Percentiles rank a stretch among this genome's conserved stretches.
Conservation (phyloP, 1,140 invertebrate genomes). For the Propsilocerus akamusi region DNA sequence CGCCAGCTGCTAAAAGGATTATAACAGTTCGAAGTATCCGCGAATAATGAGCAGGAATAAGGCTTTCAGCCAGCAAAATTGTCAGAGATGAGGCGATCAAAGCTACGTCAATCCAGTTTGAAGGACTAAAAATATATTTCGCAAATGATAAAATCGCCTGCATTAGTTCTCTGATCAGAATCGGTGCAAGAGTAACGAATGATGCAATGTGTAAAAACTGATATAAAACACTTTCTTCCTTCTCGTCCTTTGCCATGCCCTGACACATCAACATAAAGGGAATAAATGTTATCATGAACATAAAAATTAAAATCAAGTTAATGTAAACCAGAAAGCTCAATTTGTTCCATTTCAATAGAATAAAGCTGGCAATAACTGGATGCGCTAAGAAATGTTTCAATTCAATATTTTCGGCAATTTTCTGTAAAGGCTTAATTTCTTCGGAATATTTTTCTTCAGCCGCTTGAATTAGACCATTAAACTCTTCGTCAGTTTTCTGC, state of each 20-base stretch:
- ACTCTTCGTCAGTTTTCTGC: too few species aligned
- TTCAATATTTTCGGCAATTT: conserved; percentile 41
- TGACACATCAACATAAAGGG: neutral
- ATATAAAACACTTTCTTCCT: too few species aligned
- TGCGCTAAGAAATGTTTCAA: conserved; percentile 51
- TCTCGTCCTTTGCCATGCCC: too few species aligned
- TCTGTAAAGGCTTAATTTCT: conserved; percentile 36
- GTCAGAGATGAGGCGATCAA: conserved; percentile 41
- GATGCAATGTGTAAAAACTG: too few species aligned
- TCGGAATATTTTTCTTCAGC: conserved; percentile 34
- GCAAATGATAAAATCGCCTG: conserved; percentile 42
- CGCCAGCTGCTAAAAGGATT: conserved; percentile 46
- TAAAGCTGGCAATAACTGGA: conserved; percentile 57
- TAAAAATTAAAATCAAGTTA: conserved; percentile 49
- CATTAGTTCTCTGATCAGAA: conserved; percentile 47
- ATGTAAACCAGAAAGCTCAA: conserved; percentile 47
- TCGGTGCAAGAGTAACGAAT: too few species aligned
- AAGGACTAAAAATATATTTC: conserved; percentile 39
- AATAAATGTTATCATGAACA: conserved; percentile 24
- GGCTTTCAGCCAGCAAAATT: conserved; percentile 29
- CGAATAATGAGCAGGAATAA: conserved; percentile 26
- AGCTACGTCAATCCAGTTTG: conserved; percentile 49
- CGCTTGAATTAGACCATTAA: too few species aligned
- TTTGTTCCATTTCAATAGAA: conserved; percentile 65
- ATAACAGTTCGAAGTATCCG: conserved; percentile 38